Conservation (phyloP, 2,888 invertebrate genomes). For the Heliconius sara region DNA sequence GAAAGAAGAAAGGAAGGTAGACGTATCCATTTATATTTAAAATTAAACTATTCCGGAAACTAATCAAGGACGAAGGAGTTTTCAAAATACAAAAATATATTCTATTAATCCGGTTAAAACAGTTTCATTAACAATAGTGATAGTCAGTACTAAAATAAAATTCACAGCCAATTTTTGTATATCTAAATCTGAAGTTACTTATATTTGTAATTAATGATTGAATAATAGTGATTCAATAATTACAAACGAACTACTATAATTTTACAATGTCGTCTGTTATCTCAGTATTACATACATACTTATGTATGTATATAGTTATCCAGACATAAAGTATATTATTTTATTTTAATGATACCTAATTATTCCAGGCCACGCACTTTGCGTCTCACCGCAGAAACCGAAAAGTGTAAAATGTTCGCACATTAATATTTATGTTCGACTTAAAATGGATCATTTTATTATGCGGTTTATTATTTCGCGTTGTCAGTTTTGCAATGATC, state of each 20-base stretch:
- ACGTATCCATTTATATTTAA: no score
- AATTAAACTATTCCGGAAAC: no score
- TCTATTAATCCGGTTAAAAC: no score
- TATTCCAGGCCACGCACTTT: slow-evolving; percentile 42
- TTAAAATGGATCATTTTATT: slow-evolving; percentile 45
- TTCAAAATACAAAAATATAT: no score
- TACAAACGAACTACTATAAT: neutral
- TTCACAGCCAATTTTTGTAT: no score
- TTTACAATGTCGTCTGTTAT: neutral
- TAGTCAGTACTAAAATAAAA: no score
- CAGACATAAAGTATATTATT: neutral
- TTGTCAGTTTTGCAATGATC: slow-evolving; percentile 33
- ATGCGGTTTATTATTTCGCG: slow-evolving; percentile 43
- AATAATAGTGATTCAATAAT: neutral
- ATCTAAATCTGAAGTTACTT: no score
- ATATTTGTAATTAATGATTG: neutral
- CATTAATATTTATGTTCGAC: slow-evolving; percentile 42
- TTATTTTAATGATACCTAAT: slow-evolving; percentile 40
- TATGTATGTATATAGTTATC: neutral
- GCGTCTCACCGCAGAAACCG: slow-evolving; percentile 43
- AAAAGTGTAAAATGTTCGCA: slow-evolving; percentile 46
- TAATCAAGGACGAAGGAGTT: no score
- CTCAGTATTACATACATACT: neutral
- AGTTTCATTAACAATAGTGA: no score
- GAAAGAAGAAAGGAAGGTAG: no score